Evolutionary conservation across 2,113 vertebrate genomes (phyloP), one percentile per base, ranked within the genome.

Genomic region (Hyperopisus bebe): DNA sequence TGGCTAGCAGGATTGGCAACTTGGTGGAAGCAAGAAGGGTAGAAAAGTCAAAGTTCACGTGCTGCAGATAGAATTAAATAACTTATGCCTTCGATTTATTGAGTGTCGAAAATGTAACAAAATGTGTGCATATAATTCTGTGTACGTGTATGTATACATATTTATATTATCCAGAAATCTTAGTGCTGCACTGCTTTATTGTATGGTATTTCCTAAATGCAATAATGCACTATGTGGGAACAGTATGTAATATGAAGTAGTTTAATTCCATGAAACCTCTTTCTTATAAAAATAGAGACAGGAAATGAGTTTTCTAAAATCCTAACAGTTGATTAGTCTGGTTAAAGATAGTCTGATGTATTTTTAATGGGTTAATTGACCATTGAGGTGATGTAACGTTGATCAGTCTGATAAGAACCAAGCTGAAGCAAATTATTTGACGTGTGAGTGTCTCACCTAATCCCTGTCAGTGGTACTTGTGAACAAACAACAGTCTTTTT

Each of bases 281-380:
- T 31, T 35, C 21, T 77, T 77, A 35, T 77, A 77, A 77, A 39
- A 35, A 42, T 21, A 80, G 11, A 82, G n/a, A 53, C 35, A 51
- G 62, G 13, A 39, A 55, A 39, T 55, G 24, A 31, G 77, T 48
- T 19, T 27, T 70, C 42, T n/a, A 13, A 27, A 90, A 74, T 66
- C 53, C 51, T 27, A 50, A 51, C 42, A 86, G 85, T 35, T 46
- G 62, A 87, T 77, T 90, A 58, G 84, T 87, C 70, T 21, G 46
- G 31, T 48, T 90, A 55, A 46, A 83, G 86, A 50, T 66, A 51
- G 50, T 88, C 89, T 82, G 19, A 90, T 90, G n/a, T 55, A 90
- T 90, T 90, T 90, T 90, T 90, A 88, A 90, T 35, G 10, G 39
- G 70, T 77, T 90, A 90, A 88, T 87, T 82, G 89, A 88, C 85